A percentile compares a stretch with the other conserved stretches of the same genome.
phyloP scores from a whole-genome alignment of 1,140 invertebrate genomes.

The Branchinecta lindahli region DNA sequence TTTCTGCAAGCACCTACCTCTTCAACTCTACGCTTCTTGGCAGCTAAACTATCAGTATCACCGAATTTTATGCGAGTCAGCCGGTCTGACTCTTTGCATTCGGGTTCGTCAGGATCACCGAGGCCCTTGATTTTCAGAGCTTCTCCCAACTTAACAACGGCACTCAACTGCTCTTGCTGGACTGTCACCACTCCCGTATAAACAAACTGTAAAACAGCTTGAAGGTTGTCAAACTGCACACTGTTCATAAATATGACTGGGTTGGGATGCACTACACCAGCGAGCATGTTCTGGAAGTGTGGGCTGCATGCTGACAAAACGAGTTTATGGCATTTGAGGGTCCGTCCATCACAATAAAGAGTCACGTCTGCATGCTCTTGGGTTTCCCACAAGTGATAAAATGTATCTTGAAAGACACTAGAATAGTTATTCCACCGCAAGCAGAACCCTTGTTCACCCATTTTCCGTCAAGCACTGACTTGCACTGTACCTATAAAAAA shows the following conservation, averaged over 20 bases:
- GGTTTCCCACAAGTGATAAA: conserved; percentile 28
- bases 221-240: conserved; percentile 20
- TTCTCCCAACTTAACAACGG: conserved; percentile 43
- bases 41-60: too few relatives aligned
- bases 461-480: neutral
- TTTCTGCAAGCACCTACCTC: too few relatives aligned
- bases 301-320: conserved; percentile 32
- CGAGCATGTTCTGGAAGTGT: conserved; percentile 32
- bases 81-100: neutral
- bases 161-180: conserved; percentile 21
- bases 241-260: conserved; percentile 27
- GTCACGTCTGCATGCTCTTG: conserved; percentile 33
- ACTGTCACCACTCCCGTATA: conserved; percentile 22
- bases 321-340: conserved; percentile 32
- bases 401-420: conserved; percentile 30
- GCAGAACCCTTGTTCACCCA: conserved; percentile 43
- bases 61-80: too few relatives aligned
- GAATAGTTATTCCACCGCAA: conserved; percentile 36
- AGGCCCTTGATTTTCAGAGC: conserved; percentile 53
- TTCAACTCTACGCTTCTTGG: too few relatives aligned
- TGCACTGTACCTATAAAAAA: too few relatives aligned
- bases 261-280: conserved; percentile 28
- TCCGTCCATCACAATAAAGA: conserved; percentile 31
- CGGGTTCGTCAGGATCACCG: conserved; percentile 18
- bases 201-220: conserved; percentile 21